Conservation (phyloP, 1,140 invertebrate genomes). For the Cotesia glomerata region DNA sequence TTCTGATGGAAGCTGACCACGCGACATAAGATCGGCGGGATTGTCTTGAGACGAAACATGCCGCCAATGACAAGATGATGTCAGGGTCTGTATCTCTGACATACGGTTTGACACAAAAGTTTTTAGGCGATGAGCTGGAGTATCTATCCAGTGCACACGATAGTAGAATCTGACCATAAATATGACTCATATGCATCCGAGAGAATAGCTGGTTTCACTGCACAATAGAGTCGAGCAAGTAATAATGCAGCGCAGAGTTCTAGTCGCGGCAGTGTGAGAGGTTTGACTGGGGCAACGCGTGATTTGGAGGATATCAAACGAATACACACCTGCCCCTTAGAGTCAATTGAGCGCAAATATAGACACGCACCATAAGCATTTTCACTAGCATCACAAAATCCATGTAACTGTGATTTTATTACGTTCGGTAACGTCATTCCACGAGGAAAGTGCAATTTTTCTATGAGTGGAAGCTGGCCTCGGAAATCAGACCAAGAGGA, state of each 20-base stretch:
- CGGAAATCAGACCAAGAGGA: constrained; percentile 35
- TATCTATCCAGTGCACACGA: background rate
- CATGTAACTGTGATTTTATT: constrained; percentile 39
- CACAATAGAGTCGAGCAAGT: constrained; percentile 1
- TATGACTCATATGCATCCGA: background rate
- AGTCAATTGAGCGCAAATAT: constrained; percentile 7
- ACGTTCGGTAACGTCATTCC: background rate
- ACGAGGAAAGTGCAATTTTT: constrained; percentile 7
- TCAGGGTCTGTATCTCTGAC: constrained; percentile 13
- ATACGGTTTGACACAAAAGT: background rate
- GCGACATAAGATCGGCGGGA: background rate
- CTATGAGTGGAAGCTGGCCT: constrained; percentile 13
- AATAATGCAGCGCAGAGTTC: constrained; percentile 18
- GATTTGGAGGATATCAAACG: constrained; percentile 23
- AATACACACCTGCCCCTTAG: background rate
- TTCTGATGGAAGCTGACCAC: background rate
- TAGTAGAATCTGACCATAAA: constrained; percentile 14
- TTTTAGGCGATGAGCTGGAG: background rate
- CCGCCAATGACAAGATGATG: constrained; percentile 40
- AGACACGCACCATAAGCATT: constrained; percentile 48
- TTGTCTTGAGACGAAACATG: constrained; percentile 50
- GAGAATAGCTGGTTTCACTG: background rate
- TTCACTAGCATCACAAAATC: constrained; percentile 52
- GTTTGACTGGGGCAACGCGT: constrained; percentile 18
- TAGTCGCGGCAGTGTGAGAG: constrained; percentile 15